Percentiles rank a stretch among this genome's conserved stretches.
These are phyloP conservation scores for cattle (Bos taurus) DNA, from an alignment of 2,113 vertebrate genomes.

Conservation along the genomic window DNA sequence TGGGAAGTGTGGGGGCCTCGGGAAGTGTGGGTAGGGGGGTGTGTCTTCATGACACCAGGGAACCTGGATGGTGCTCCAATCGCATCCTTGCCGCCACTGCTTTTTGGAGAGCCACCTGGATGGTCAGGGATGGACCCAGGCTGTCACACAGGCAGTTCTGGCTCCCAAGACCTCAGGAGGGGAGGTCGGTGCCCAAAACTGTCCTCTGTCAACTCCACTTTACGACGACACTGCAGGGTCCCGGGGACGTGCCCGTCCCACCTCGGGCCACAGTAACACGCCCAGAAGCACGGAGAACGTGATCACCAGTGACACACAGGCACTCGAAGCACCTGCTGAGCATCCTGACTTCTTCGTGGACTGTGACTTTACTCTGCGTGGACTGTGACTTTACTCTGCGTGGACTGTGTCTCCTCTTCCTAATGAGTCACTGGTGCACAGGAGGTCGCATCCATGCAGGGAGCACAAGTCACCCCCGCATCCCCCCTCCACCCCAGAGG, in stretches of 20 bases:
- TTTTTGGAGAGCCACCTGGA: not conserved
- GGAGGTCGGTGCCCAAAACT: not conserved
- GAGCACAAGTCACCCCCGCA: fast-evolving
- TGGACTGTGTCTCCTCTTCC: not conserved
- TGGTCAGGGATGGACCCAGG: not conserved
- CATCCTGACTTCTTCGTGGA: fast-evolving
- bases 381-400: fast-evolving
- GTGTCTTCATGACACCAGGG: not conserved
- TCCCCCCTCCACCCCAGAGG: fast-evolving
- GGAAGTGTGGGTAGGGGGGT: not conserved
- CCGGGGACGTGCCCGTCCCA: not conserved
- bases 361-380: fast-evolving
- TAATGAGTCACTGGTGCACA: fast-evolving
- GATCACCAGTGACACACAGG: no score
- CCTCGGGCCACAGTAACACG: not conserved
- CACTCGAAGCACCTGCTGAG: fast-evolving
- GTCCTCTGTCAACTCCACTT: fast-evolving
- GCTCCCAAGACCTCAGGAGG: not conserved
- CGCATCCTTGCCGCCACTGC: fast-evolving
- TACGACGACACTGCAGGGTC: not conserved
- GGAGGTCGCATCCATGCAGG: not conserved
- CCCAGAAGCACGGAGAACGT: fast-evolving
- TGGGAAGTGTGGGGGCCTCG: not conserved
- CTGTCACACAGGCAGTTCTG: not conserved
- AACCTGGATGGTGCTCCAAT: fast-evolving